A percentile compares a stretch with the other conserved stretches of the same genome.
Conservation (phyloP, 2,113 vertebrate species). For the Rhinogobius similis region DNA sequence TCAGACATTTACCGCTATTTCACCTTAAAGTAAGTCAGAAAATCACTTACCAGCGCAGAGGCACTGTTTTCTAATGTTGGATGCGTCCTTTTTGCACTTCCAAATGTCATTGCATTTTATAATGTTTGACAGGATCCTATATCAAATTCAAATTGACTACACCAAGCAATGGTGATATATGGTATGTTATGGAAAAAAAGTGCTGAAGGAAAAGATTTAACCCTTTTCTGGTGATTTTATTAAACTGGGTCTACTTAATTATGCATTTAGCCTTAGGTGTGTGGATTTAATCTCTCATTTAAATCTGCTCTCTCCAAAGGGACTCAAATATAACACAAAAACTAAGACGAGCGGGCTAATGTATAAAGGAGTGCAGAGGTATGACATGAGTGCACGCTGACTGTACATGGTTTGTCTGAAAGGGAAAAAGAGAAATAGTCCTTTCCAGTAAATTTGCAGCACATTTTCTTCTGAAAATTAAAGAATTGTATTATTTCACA, state of each 20-base stretch:
- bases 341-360: slow-evolving; percentile 25
- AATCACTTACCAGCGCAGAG: slow-evolving; percentile 45
- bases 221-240: slow-evolving; percentile 51
- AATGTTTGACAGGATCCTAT: slow-evolving; percentile 59
- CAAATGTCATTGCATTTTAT: slow-evolving; percentile 67
- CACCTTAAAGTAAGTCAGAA: slow-evolving; percentile 18
- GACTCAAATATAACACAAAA: slow-evolving; percentile 40
- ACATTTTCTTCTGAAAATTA: no score
- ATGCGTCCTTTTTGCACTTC: slow-evolving; percentile 46
- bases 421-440: background rate
- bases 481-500: no score
- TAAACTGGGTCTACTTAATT: slow-evolving; percentile 51
- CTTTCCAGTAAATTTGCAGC: background rate
- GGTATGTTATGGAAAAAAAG: background rate
- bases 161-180: slow-evolving; percentile 18
- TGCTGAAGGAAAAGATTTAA: slow-evolving; percentile 38
- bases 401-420: background rate
- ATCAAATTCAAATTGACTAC: slow-evolving; percentile 46
- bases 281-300: slow-evolving; percentile 48
- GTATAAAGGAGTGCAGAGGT: slow-evolving; percentile 49
- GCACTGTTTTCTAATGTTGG: slow-evolving; percentile 62
- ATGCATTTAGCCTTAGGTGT: slow-evolving; percentile 48
- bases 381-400: background rate
- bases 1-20: slow-evolving; percentile 45
- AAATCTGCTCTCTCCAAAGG: slow-evolving; percentile 35